Percentiles rank a stretch among this genome's conserved stretches.
These are phyloP conservation scores for Callyntrura sp. DNA, from an alignment of 2,888 invertebrate genomes.

Conservation along the genomic window DNA sequence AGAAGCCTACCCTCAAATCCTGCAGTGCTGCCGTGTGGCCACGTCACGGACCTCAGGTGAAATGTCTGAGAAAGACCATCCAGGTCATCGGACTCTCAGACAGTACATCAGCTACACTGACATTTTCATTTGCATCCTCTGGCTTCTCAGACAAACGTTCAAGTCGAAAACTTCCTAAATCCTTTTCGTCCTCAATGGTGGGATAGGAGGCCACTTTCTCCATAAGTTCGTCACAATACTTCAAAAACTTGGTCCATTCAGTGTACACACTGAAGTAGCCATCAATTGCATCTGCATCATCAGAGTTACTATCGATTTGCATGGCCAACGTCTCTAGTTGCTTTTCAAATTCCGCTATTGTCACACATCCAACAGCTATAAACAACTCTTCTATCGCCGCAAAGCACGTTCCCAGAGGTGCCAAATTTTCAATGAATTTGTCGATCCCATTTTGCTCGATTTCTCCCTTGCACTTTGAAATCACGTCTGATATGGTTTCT, in stretches of 20 bases:
- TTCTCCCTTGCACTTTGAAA: background rate
- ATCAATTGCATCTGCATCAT: conserved; percentile 74
- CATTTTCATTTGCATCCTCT: background rate
- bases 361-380: conserved; percentile 7
- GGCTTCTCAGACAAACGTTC: conserved; percentile 22
- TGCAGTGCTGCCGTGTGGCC: conserved; percentile 83
- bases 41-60: conserved; percentile 84
- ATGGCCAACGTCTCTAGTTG: conserved; percentile 24
- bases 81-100: conserved; percentile 70
- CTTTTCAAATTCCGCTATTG: conserved; percentile 23
- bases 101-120: conserved; percentile 39
- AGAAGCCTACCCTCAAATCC: too few relatives aligned
- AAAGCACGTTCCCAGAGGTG: background rate
- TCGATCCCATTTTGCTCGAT: conserved; percentile 34
- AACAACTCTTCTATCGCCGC: conserved; percentile 26
- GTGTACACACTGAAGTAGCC: conserved; percentile 69
- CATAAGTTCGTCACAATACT: conserved; percentile 66
- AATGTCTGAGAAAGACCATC: conserved; percentile 84
- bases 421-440: conserved; percentile 26
- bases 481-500: background rate
- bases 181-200: background rate
- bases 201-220: conserved; percentile 2
- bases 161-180: background rate
- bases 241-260: conserved; percentile 77
- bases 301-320: conserved; percentile 20